These are phyloP conservation scores for Vultur gryphus DNA, from an alignment of 2,797 vertebrate species.

Conservation along the genomic window DNA sequence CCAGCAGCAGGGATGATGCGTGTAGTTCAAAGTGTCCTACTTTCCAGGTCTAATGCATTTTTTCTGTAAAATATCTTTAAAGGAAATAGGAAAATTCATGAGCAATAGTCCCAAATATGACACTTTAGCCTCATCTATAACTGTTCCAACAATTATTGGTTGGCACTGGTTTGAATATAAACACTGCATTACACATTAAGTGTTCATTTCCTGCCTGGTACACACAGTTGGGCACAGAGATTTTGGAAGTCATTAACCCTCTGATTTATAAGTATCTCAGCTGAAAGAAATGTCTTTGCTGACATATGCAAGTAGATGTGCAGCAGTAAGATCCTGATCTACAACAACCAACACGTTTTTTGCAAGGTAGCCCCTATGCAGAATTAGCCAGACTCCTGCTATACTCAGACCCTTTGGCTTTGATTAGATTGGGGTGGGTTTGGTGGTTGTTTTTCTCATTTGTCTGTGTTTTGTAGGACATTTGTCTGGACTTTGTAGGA, in stretches of 20 bases:
- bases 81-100: not conserved
- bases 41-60: not conserved
- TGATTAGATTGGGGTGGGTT: not conserved
- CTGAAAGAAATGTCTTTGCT: not conserved
- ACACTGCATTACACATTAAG: not conserved
- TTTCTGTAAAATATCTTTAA: conserved; percentile 5
- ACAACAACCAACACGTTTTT: not conserved
- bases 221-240: not conserved
- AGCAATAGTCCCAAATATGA: not conserved
- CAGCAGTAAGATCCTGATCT: not conserved
- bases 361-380: not conserved
- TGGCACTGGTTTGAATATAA: not conserved
- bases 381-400: not conserved
- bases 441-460: not conserved
- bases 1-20: not conserved
- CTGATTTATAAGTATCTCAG: not conserved
- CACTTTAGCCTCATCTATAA: not conserved
- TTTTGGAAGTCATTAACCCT: not conserved
- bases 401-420: not conserved
- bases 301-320: not conserved
- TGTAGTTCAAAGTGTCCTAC: not conserved
- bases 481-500: not conserved
- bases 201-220: not conserved
- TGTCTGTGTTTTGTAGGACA: not conserved
- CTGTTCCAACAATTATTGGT: not conserved